Conservation (phyloP, 1,140 invertebrate species). For the Lycorma delicatula region DNA sequence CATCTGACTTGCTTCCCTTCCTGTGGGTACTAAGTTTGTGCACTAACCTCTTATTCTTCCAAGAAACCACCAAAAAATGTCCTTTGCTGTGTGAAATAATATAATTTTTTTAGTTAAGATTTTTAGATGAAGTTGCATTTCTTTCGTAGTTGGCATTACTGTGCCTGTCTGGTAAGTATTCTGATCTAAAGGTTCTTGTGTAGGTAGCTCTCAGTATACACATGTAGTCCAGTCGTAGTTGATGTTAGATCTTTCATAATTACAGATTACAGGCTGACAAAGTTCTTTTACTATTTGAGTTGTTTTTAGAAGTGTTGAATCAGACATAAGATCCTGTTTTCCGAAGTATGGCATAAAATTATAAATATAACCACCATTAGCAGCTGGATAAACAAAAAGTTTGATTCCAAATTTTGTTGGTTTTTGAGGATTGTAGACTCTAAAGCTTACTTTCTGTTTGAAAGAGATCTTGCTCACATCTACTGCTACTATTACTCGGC, state of each 20-base stretch:
- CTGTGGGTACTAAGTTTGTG: conserved; percentile 19
- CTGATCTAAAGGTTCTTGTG: neutral
- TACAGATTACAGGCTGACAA: neutral
- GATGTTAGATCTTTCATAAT: neutral
- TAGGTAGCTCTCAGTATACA: neutral
- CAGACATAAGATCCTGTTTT: conserved; percentile 1
- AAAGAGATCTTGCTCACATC: conserved; percentile 25
- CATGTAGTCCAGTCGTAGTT: neutral
- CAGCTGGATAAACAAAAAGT: neutral
- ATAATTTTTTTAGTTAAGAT: no score
- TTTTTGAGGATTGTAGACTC: conserved; percentile 30
- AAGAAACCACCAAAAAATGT: neutral
- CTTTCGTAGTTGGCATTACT: neutral
- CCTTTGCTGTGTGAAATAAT: neutral
- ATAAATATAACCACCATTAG: neutral
- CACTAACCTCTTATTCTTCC: conserved; percentile 24
- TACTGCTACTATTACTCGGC: no score
- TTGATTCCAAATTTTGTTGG: conserved; percentile 29
- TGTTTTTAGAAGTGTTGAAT: neutral
- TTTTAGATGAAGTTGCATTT: neutral
- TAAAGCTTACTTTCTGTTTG: conserved; percentile 28
- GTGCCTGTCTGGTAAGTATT: neutral
- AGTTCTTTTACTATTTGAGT: neutral
- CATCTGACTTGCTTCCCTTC: conserved; percentile 4
- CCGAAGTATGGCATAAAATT: neutral